A percentile compares a stretch with the other conserved stretches of the same genome.
Evolutionary conservation across 2,888 invertebrate genomes (phyloP).

Genomic region (Copidosoma aretas): DNA sequence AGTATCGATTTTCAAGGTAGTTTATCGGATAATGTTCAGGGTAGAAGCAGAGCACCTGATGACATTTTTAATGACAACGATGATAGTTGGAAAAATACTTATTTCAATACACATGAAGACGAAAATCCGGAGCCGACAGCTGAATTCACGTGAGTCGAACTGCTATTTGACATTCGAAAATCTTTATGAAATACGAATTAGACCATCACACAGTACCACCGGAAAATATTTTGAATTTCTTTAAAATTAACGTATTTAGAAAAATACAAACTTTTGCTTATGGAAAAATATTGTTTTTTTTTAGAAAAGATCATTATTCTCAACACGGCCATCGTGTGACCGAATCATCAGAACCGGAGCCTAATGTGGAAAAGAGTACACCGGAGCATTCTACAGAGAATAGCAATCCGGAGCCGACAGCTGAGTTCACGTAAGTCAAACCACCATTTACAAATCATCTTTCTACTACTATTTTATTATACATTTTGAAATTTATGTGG

Average conservation of each 20-base stretch:
- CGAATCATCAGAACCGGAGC: too few species aligned
- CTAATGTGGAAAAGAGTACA: slow-evolving; percentile 43
- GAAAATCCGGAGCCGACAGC: slow-evolving; percentile 50
- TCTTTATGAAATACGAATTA: too few species aligned
- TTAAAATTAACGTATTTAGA: too few species aligned
- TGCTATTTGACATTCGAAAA: slow-evolving; percentile 48
- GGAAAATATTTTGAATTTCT: too few species aligned
- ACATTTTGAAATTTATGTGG: too few species aligned
- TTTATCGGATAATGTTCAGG: slow-evolving; percentile 50
- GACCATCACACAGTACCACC: too few species aligned
- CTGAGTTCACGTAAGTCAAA: slow-evolving; percentile 43
- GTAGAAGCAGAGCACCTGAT: slow-evolving; percentile 54
- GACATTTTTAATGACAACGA: slow-evolving; percentile 42
- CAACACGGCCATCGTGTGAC: too few species aligned
- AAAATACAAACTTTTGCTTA: too few species aligned
- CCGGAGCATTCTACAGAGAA: slow-evolving; percentile 50
- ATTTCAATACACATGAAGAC: slow-evolving; percentile 31
- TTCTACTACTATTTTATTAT: too few species aligned
- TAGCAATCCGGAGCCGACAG: slow-evolving; percentile 49
- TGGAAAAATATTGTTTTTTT: too few species aligned
- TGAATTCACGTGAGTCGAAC: slow-evolving; percentile 47
- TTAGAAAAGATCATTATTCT: too few species aligned
- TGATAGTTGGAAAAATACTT: slow-evolving; percentile 44
- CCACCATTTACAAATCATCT: too few species aligned
- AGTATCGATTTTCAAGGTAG: slow-evolving; percentile 50